phyloP scores from a whole-genome alignment of 2,888 invertebrate genomes.

The Minunthozetes semirufus region DNA sequence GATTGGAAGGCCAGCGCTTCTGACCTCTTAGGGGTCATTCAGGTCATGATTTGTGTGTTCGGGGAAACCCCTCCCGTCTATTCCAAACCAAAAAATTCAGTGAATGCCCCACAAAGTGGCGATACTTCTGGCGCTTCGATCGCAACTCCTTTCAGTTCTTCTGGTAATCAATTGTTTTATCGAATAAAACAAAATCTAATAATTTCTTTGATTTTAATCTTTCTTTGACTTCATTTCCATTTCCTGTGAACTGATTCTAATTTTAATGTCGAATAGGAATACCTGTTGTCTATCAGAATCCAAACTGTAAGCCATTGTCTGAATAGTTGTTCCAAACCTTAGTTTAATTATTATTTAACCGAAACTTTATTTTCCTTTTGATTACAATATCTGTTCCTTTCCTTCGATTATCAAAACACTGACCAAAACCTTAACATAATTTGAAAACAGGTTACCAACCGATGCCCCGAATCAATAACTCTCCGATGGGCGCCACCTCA shows the following conservation, averaged over 20 bases:
- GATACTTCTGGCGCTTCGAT: background rate
- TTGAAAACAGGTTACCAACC: constrained; percentile 49
- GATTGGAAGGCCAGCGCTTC: constrained; percentile 63
- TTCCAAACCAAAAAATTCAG: constrained; percentile 44
- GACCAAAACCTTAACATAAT: too few relatives aligned
- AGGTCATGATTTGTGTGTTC: constrained; percentile 84
- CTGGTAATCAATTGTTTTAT: constrained; percentile 29
- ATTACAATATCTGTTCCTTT: background rate
- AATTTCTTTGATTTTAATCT: background rate
- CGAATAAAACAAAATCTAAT: background rate
- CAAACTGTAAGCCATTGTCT: constrained; percentile 29
- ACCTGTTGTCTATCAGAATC: constrained; percentile 14
- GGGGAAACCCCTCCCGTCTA: constrained; percentile 89
- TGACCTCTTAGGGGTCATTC: constrained; percentile 77
- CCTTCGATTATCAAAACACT: background rate
- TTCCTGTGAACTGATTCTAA: background rate
- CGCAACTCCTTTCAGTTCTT: background rate
- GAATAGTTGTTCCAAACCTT: background rate
- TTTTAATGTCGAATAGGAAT: constrained; percentile 16
- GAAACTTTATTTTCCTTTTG: background rate
- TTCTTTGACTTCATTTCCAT: background rate
- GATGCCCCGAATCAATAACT: constrained; percentile 46
- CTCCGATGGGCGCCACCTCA: constrained; percentile 40
- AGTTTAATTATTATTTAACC: background rate
- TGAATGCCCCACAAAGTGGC: constrained; percentile 12